These are phyloP conservation scores for Petrolisthes manimaculis DNA, from an alignment of 2,888 invertebrate species.

Conservation along the genomic window DNA sequence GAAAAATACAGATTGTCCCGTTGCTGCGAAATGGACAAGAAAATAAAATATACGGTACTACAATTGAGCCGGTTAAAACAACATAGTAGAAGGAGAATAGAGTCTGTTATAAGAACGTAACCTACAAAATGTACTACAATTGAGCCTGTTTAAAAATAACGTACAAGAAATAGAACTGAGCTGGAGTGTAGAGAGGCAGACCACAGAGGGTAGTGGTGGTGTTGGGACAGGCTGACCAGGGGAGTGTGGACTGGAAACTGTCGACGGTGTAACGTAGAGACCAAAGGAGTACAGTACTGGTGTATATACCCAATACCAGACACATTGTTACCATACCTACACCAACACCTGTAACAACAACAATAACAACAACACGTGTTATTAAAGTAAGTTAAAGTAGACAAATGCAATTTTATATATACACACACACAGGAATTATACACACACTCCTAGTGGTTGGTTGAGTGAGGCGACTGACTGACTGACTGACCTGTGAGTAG, in stretches of 20 bases:
- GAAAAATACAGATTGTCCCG: not conserved
- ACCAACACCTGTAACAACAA: conserved; percentile 43
- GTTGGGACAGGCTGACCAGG: conserved; percentile 49
- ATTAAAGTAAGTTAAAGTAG: not conserved
- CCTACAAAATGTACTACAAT: not conserved
- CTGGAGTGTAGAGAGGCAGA: conserved; percentile 11
- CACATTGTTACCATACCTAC: conserved; percentile 51
- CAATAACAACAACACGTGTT: too few species aligned
- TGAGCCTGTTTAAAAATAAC: not conserved
- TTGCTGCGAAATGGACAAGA: too few species aligned
- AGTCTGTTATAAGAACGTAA: not conserved
- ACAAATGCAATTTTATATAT: too few species aligned
- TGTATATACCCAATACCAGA: conserved; percentile 35
- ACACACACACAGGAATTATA: not conserved
- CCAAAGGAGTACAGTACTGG: conserved; percentile 43
- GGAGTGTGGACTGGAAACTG: conserved; percentile 28
- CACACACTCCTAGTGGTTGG: not conserved
- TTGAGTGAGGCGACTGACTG: not conserved
- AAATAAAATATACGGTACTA: too few species aligned
- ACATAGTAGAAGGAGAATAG: not conserved
- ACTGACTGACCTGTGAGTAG: conserved; percentile 33
- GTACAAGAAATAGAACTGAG: conserved; percentile 53
- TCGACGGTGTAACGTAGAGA: conserved; percentile 28
- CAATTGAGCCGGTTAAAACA: not conserved
- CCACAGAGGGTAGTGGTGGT: conserved; percentile 1